Conservation (phyloP, 1,140 invertebrate species). For the Drosophila nigrodunni region DNA sequence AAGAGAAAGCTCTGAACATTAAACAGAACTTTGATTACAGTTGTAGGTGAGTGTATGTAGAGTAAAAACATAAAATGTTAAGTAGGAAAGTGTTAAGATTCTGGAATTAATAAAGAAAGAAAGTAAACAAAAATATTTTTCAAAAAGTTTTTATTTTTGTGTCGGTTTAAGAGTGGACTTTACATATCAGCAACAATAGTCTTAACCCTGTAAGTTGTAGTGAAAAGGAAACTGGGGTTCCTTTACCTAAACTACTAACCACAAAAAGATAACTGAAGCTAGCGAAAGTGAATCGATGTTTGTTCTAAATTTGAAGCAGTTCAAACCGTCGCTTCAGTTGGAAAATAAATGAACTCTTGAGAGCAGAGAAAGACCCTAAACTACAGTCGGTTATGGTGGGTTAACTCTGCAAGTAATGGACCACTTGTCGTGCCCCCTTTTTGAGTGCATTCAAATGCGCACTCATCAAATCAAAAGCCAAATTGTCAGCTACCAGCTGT, state of each 20-base stretch:
- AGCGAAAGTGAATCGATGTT: constrained; percentile 4
- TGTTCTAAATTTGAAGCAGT: neutral
- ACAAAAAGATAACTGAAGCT: neutral
- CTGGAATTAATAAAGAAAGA: no score
- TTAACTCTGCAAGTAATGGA: constrained; percentile 46
- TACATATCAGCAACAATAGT: no score
- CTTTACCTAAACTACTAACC: no score
- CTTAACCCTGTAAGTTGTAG: no score
- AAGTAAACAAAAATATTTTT: no score
- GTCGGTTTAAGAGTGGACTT: no score
- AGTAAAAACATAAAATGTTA: no score
- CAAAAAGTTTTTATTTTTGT: no score
- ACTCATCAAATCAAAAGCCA: constrained; percentile 58
- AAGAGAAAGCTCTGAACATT: neutral
- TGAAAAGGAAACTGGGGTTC: no score
- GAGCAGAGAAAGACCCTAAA: constrained; percentile 8
- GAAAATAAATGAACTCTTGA: constrained; percentile 4
- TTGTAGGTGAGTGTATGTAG: no score
- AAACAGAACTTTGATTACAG: no score
- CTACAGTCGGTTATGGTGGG: constrained; percentile 11
- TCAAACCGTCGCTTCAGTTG: neutral
- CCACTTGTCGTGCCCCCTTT: constrained; percentile 29
- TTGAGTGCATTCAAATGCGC: constrained; percentile 56
- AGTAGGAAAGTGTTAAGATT: no score
- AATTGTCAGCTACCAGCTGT: constrained; percentile 40